Percentiles rank a stretch among this genome's conserved stretches.
Evolutionary conservation across 2,113 vertebrate species (phyloP).

Genomic region (Miniopterus natalensis): DNA sequence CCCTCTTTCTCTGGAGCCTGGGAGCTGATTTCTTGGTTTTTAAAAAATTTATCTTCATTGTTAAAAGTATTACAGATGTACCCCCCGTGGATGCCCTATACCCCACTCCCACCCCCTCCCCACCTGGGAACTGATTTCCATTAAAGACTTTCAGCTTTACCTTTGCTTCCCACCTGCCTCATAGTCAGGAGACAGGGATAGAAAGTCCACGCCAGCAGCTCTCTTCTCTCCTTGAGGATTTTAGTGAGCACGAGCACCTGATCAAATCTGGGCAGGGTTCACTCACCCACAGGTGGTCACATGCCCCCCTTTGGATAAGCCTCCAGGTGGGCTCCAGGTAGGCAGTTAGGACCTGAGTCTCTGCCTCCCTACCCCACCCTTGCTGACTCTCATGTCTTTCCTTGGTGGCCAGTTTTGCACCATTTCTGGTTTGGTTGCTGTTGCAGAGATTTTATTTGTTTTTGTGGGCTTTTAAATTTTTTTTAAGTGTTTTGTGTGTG

Average conservation of each 20-base stretch:
- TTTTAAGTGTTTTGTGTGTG: neutral
- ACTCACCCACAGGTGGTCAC: neutral
- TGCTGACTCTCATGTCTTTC: neutral
- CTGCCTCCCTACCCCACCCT: too few species aligned
- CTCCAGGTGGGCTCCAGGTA: neutral
- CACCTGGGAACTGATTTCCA: too few species aligned
- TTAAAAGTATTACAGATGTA: too few species aligned
- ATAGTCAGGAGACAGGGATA: neutral
- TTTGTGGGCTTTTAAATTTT: neutral
- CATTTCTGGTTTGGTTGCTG: neutral
- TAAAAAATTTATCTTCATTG: too few species aligned
- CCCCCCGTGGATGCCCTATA: too few species aligned
- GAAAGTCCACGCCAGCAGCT: neutral
- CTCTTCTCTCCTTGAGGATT: neutral
- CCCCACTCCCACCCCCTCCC: too few species aligned
- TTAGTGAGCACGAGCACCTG: rapidly evolving
- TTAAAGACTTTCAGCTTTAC: neutral
- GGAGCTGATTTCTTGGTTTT: too few species aligned
- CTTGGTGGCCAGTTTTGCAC: neutral
- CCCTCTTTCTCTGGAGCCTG: neutral
- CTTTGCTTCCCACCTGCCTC: neutral
- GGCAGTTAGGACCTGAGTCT: neutral
- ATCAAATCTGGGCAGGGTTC: neutral
- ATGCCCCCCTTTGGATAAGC: neutral
- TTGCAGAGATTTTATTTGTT: neutral